Conservation (phyloP, 2,113 vertebrate genomes). For the Bos taurus region DNA sequence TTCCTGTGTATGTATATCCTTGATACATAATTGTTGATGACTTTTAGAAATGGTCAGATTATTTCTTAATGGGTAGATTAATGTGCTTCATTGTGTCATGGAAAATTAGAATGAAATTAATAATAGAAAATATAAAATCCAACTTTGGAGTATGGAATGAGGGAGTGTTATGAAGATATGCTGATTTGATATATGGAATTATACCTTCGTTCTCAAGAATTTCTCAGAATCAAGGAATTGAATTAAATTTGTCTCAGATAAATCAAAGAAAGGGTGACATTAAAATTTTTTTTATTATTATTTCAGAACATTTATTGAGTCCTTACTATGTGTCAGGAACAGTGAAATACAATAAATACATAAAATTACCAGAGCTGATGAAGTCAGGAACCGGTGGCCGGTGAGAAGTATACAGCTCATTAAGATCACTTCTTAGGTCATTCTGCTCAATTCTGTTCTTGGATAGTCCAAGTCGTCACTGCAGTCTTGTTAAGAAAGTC, state of each 20-base stretch:
- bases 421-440: neutral
- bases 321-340: neutral
- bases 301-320: neutral
- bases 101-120: conserved; percentile 1
- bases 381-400: neutral
- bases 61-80: neutral
- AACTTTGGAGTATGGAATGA: neutral
- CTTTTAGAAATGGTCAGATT: neutral
- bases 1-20: neutral
- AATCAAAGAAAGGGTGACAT: neutral
- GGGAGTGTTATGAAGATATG: neutral
- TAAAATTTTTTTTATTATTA: neutral
- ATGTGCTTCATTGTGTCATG: neutral
- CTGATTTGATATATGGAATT: conserved; percentile 12
- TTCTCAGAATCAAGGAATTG: neutral
- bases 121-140: neutral
- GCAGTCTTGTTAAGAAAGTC: neutral
- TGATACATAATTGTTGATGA: neutral
- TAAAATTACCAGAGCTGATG: neutral
- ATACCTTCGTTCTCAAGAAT: neutral
- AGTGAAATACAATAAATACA: neutral
- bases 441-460: neutral
- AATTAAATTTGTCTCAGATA: neutral
- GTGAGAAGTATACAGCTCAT: neutral
- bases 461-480: neutral